Conservation (phyloP, 1,140 invertebrate genomes). For the Dreissena rostriformis region DNA sequence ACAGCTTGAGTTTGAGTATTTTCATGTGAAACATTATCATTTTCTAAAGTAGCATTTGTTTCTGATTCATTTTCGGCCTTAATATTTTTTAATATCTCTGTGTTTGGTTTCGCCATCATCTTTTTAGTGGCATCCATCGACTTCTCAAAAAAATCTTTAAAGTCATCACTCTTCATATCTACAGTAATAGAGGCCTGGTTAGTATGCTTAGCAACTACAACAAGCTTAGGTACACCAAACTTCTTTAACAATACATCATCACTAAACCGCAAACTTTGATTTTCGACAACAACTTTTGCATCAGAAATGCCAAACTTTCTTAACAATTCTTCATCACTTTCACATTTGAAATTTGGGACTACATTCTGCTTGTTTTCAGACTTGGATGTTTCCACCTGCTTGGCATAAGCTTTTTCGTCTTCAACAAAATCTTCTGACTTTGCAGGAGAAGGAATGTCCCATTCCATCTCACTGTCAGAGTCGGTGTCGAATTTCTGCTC, state of each 20-base stretch:
- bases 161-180: no score
- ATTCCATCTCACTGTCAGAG: slow-evolving; percentile 33
- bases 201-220: not conserved
- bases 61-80: no score
- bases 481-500: slow-evolving; percentile 42
- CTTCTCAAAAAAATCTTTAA: no score
- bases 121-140: no score
- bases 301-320: slow-evolving; percentile 37
- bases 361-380: not conserved
- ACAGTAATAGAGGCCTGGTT: not conserved
- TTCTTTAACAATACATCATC: not conserved
- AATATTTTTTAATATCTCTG: no score
- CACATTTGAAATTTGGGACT: not conserved
- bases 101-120: no score
- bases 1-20: no score
- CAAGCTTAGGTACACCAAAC: not conserved
- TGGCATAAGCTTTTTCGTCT: not conserved
- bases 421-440: slow-evolving; percentile 32
- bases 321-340: slow-evolving; percentile 16
- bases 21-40: no score
- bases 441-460: slow-evolving; percentile 30
- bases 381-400: not conserved
- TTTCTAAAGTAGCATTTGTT: no score
- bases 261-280: not conserved
- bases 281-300: slow-evolving; percentile 19